Percentiles rank a stretch among this genome's conserved stretches.
phyloP scores from a whole-genome alignment of 2,888 invertebrate species.

The Drosophila affinis region DNA sequence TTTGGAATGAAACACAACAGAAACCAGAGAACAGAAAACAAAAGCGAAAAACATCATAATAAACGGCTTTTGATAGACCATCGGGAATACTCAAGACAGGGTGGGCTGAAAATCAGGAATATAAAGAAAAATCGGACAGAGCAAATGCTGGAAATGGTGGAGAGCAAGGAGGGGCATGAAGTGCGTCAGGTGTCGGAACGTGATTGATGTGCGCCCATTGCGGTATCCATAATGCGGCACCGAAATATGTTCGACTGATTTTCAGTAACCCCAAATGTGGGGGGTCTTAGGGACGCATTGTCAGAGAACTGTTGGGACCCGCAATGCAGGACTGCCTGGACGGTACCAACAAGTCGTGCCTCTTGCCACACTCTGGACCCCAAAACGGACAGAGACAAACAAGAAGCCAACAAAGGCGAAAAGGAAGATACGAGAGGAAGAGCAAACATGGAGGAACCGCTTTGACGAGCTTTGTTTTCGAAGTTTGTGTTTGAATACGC shows the following conservation, averaged over 20 bases:
- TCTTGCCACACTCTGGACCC: too few species aligned
- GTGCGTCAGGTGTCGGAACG: constrained; percentile 38
- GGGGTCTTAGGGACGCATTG: too few species aligned
- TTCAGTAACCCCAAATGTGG: not conserved
- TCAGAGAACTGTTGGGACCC: too few species aligned
- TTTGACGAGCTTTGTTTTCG: constrained; percentile 20
- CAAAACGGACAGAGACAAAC: too few species aligned
- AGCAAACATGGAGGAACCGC: not conserved
- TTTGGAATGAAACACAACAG: constrained; percentile 30
- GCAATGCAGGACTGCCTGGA: too few species aligned
- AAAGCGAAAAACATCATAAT: constrained; percentile 64
- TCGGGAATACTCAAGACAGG: constrained; percentile 51
- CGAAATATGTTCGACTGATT: constrained; percentile 20
- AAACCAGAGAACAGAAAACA: constrained; percentile 19
- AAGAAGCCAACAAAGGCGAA: too few species aligned
- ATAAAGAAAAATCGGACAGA: constrained; percentile 20
- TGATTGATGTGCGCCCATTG: constrained; percentile 69
- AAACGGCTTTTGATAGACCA: constrained; percentile 71
- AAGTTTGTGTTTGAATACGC: constrained; percentile 20
- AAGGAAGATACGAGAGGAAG: too few species aligned
- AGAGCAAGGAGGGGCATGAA: not conserved
- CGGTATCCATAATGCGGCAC: constrained; percentile 37
- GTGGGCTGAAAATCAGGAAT: constrained; percentile 33
- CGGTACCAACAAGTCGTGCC: too few species aligned
- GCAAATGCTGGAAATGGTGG: constrained; percentile 10